Base-by-base conservation (phyloP, 2,113 vertebrate species). In the Tragelaphus buxtoni region DNA sequence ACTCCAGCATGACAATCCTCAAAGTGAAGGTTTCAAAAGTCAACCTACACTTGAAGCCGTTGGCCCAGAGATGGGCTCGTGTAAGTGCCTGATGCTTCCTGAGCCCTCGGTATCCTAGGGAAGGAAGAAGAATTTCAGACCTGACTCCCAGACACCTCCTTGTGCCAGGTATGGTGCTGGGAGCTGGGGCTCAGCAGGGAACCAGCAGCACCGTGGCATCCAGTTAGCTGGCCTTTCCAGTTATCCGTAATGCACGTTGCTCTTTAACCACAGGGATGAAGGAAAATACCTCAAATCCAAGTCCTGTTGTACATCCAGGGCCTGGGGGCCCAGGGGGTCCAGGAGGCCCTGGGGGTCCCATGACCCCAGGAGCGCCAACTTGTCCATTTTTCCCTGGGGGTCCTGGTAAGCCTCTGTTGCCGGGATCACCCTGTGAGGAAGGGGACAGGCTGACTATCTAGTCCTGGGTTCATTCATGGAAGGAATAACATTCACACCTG, bases 101-200 rank as follows among this genome's bases (percentile, higher is more conserved):
- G 99, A 99, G 63, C 99, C 99, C 98, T 99, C 99, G n/a, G 98
- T 97, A 91, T 99, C 99, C 99, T 99, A 55, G 89, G 28, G 85
- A 94, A 89, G 97, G 69, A 97, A 86, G 95, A 95, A 97, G 32
- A 42, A 45, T 53, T 53, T 82, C 76, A 90, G 61, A 24, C 20
- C 60, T 30, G 55, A 5, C 30, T 82, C 51, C 58, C 5, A 16
- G 77, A 93, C 35, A 13, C 24, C 16, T 56, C 7, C 53, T 26
- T 56, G 39, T 4, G 6, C 69, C 72, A n/a, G 60, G 56, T 2
- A 9, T 8, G 20, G 13, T 51, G 14, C 1, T 22, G 24, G 87
- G 42, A 24, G 17, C 51, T 14, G 32, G 88, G 8, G 17, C 26
- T 88, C 76, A 4, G 55, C 5, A 69, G 32, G 49, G 7, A 79